phyloP scores from a whole-genome alignment of 2,888 invertebrate species.

The Drosophila quinaria region DNA sequence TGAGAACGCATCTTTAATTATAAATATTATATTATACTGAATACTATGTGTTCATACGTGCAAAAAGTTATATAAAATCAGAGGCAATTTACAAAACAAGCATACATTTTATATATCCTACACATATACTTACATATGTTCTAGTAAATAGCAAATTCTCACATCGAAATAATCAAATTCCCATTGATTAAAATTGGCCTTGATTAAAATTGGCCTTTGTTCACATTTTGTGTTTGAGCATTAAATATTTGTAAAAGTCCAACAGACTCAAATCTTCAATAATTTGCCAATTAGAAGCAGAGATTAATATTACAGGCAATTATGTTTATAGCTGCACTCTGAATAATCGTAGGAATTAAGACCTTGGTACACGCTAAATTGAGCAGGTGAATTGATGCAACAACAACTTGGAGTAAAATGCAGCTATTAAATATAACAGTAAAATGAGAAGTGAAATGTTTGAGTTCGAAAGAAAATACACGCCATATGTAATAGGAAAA shows the following conservation, averaged over 20 bases:
- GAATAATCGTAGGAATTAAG: slow-evolving; percentile 7
- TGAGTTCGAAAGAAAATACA: slow-evolving; percentile 17
- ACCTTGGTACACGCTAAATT: slow-evolving; percentile 42
- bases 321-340: slow-evolving; percentile 37
- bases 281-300: slow-evolving; percentile 23
- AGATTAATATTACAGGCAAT: slow-evolving; percentile 27
- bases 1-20: background rate
- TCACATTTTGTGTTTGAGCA: background rate
- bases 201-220: background rate
- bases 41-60: background rate
- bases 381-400: slow-evolving; percentile 18
- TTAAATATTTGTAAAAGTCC: slow-evolving; percentile 3
- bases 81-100: background rate
- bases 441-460: slow-evolving; percentile 30
- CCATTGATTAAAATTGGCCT: background rate
- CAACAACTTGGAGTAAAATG: slow-evolving; percentile 9
- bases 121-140: no score
- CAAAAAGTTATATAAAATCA: background rate
- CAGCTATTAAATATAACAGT: slow-evolving; percentile 46
- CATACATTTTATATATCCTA: background rate
- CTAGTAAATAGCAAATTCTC: background rate
- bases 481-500: slow-evolving; percentile 30
- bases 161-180: slow-evolving; percentile 1
- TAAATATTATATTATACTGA: background rate
- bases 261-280: slow-evolving; percentile 9